These are phyloP conservation scores for Pteromalus puparum DNA, from an alignment of 1,140 invertebrate genomes.

Conservation along the genomic window DNA sequence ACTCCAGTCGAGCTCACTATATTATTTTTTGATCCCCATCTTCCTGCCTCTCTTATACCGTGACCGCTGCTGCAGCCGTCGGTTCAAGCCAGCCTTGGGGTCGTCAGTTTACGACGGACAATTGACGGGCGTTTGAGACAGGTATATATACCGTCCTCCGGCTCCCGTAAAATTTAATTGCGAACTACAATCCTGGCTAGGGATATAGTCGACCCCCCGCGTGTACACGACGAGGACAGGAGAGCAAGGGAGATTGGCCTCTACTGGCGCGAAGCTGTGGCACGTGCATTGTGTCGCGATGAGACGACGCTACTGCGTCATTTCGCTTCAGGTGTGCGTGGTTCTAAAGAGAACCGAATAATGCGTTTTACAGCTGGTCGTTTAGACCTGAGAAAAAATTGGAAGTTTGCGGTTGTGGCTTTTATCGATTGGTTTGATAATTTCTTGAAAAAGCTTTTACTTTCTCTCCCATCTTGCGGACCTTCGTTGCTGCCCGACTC, in stretches of 20 bases:
- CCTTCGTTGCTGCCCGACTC: neutral
- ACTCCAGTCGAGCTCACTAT: neutral
- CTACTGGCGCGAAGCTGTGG: neutral
- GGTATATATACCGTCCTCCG: constrained; percentile 54
- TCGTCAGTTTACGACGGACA: constrained; percentile 60
- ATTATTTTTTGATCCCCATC: neutral
- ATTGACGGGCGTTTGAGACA: constrained; percentile 61
- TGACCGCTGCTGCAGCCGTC: neutral
- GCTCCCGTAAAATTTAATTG: constrained; percentile 74
- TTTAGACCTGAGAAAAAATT: neutral
- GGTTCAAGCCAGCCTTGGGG: neutral
- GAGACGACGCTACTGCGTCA: neutral
- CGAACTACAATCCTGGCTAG: constrained; percentile 38
- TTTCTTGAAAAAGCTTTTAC: constrained; percentile 4
- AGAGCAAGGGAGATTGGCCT: neutral
- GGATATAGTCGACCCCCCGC: neutral
- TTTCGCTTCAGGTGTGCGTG: neutral
- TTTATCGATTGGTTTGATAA: neutral
- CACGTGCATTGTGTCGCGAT: constrained; percentile 58
- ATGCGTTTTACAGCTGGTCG: neutral
- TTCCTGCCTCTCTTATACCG: neutral
- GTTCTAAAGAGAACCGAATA: neutral
- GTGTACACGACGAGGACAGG: neutral
- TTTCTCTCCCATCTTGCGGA: neutral
- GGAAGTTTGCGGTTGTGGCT: neutral